Evolutionary conservation across 37 sponge, comb jelly and placozoan species (phyloP).

Genomic region (Theonella swinhoei): DNA sequence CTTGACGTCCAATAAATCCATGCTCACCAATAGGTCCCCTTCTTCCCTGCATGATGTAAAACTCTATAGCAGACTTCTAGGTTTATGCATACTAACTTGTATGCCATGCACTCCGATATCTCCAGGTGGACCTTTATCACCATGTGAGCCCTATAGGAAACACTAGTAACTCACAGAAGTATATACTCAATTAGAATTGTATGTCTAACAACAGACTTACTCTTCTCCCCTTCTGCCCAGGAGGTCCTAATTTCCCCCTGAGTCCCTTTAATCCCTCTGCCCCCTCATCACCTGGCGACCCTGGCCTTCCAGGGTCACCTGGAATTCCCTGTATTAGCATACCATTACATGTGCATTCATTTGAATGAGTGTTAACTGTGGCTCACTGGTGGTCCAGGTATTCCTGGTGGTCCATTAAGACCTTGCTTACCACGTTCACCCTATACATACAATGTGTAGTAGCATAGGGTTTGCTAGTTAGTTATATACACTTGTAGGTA

Average conservation of each 20-base stretch:
- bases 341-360: too few species aligned
- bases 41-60: background rate
- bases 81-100: background rate
- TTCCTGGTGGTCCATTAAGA: slow-evolving; percentile 13
- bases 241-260: slow-evolving; percentile 10
- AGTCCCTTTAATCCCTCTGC: background rate
- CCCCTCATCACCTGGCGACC: background rate
- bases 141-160: slow-evolving; percentile 1
- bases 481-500: too few species aligned
- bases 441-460: too few species aligned
- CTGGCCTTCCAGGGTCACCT: background rate
- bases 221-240: slow-evolving; percentile 32
- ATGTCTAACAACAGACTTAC: too few species aligned
- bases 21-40: background rate
- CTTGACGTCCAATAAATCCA: background rate
- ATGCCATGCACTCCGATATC: background rate
- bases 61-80: background rate
- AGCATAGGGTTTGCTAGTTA: background rate
- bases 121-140: background rate
- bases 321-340: background rate
- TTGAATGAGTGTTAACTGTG: too few species aligned
- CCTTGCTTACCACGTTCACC: slow-evolving; percentile 28
- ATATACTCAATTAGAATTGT: too few species aligned
- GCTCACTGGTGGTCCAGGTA: slow-evolving; percentile 6
- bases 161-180: too few species aligned